Evolutionary conservation across 2,888 invertebrate genomes (phyloP).

Genomic region (Tenthredo mesomela): DNA sequence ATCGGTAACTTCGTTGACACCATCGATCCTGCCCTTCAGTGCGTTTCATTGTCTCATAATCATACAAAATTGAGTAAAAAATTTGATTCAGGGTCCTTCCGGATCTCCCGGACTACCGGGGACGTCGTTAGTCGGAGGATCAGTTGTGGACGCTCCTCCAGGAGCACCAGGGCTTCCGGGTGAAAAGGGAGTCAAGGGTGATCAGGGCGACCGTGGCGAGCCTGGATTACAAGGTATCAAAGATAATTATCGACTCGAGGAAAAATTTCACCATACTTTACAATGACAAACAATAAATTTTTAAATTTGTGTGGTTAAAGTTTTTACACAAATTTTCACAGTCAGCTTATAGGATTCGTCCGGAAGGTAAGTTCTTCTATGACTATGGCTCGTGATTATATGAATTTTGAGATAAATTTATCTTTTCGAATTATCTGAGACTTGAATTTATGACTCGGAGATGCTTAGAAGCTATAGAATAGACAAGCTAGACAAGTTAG

Average conservation of each 20-base stretch:
- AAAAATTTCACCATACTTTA: not conserved
- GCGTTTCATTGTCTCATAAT: not conserved
- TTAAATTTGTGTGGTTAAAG: not conserved
- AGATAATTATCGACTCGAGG: not conserved
- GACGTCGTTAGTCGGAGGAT: conserved; percentile 61
- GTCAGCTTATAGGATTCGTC: not conserved
- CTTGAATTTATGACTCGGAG: not conserved
- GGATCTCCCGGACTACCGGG: conserved; percentile 81
- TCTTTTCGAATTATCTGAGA: not conserved
- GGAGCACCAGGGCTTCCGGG: conserved; percentile 70
- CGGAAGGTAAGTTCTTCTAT: not conserved
- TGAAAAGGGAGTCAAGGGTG: conserved; percentile 71
- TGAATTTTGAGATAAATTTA: conserved; percentile 6
- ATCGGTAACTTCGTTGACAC: not conserved
- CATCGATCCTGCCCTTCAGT: not conserved
- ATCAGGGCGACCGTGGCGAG: conserved; percentile 69
- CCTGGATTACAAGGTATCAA: conserved; percentile 68
- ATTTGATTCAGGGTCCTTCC: conserved; percentile 70
- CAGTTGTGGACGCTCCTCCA: conserved; percentile 63
- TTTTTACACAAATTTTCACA: not conserved
- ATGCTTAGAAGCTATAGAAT: not conserved
- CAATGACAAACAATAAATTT: not conserved
- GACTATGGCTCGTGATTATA: not conserved
- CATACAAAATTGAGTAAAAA: not conserved
- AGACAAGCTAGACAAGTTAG: not conserved